Percentiles rank a stretch among this genome's conserved stretches.
Evolutionary conservation across 2,113 vertebrate genomes (phyloP).

Genomic region (Anhinga anhinga): DNA sequence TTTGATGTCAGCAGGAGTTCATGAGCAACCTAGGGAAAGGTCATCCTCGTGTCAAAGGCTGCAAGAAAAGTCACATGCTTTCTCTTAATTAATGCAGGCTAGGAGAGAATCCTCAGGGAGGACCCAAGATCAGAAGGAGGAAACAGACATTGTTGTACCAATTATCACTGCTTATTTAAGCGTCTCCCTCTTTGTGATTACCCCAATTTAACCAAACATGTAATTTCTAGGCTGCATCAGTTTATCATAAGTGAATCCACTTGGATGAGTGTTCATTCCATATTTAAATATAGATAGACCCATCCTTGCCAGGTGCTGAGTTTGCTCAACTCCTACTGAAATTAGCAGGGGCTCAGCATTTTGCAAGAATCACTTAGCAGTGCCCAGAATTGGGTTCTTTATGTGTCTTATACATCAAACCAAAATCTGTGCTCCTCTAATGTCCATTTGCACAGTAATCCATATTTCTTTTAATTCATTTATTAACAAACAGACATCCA

Average conservation of each 20-base stretch:
- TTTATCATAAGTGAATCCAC: conserved; percentile 43
- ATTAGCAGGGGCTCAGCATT: conserved; percentile 58
- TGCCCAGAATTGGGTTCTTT: conserved; percentile 39
- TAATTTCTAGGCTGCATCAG: conserved; percentile 43
- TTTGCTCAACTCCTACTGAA: conserved; percentile 41
- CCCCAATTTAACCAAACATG: conserved; percentile 38
- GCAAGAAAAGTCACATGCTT: conserved; percentile 20
- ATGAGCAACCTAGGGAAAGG: conserved; percentile 1
- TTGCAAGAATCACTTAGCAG: conserved; percentile 34
- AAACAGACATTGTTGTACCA: conserved; percentile 26
- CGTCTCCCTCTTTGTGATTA: conserved; percentile 23
- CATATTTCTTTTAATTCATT: conserved; percentile 51
- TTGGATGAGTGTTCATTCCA: background rate
- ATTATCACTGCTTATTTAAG: conserved; percentile 28
- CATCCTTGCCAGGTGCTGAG: conserved; percentile 57
- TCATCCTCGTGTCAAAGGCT: conserved; percentile 49
- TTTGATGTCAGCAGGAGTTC: background rate
- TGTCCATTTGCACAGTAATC: conserved; percentile 24
- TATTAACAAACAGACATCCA: conserved; percentile 37
- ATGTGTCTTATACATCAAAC: conserved; percentile 32
- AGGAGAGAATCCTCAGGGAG: conserved; percentile 15
- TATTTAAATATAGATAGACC: conserved; percentile 61
- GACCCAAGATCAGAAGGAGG: conserved; percentile 8
- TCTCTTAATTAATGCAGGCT: conserved; percentile 36
- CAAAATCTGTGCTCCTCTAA: conserved; percentile 25